A percentile compares a stretch with the other conserved stretches of the same genome.
phyloP scores from a whole-genome alignment of 2,113 vertebrate species.

The Lagopus leucura region DNA sequence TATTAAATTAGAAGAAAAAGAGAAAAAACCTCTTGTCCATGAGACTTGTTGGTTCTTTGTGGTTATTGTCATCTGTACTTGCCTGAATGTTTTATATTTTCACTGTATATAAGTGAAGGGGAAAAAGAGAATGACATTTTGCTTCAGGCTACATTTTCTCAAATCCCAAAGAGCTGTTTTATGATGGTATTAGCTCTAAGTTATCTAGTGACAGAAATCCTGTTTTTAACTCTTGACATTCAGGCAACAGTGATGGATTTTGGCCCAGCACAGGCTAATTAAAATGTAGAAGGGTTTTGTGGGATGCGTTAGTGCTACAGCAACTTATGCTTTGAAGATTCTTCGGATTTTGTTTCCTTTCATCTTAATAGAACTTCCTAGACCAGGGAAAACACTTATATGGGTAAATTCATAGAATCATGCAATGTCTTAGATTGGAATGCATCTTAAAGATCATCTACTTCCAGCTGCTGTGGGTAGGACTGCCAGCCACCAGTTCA shows the following conservation, averaged over 20 bases:
- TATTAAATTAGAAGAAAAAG: neutral
- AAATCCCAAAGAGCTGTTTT: neutral
- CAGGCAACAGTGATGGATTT: neutral
- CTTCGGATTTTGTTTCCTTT: neutral
- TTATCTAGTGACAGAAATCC: neutral
- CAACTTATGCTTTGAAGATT: neutral
- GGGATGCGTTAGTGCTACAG: neutral
- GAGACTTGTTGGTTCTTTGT: neutral
- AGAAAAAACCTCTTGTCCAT: neutral
- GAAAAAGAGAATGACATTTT: neutral
- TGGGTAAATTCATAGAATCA: neutral
- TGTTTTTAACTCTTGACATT: neutral
- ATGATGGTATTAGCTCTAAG: neutral
- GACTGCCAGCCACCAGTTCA: too few relatives aligned
- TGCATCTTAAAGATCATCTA: too few relatives aligned
- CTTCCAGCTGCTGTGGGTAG: too few relatives aligned
- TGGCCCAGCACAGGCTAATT: neutral
- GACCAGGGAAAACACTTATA: neutral
- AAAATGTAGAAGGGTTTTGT: neutral
- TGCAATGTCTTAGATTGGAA: too few relatives aligned
- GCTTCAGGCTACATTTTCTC: neutral
- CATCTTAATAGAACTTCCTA: neutral
- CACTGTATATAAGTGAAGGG: neutral
- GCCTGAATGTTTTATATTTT: neutral
- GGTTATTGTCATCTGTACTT: neutral